Base-by-base conservation (phyloP, 2,888 invertebrate genomes). In the Venusia cambrica region DNA sequence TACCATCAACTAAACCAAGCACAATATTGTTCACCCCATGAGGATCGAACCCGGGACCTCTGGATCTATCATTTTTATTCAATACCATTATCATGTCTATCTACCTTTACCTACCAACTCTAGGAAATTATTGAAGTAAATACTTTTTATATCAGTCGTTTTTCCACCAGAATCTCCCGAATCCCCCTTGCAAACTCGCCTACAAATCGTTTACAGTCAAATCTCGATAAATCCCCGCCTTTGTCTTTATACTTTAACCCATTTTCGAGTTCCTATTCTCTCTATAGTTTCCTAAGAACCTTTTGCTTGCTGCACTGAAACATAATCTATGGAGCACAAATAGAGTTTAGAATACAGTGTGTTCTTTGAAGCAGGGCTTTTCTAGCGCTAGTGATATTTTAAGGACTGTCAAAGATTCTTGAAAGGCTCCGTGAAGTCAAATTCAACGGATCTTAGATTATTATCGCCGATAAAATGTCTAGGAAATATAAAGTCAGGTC, bases 181-280 rank as follows among this genome's bases (percentile, higher is more conserved):
- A 31, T 27, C 15, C 24, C 27, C 35, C 39, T 34, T 12, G 22
- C 27, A 21, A 40, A 31, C 27, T 40, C 30, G 31, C 31, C 39
- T 31, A 31, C 39, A 40, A 35, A 40, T 31, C 40, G 40, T 40
- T 40, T 40, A 22, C 35, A 40, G 35, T 31, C 30, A 31, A 31
- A 40, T 35, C 40, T 22, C 35, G 18, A 22, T 35, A 40, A 40
- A 35, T 27, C 40, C 39, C 19, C 26, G 26, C 4, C 34, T 35
- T 28, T 40, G 35, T 35, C 31, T 35, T 29, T 40, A 40, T 31
- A 35, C 35, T 13, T 40, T 39, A 39, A 30, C 38, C 38, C 34
- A 34, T 38, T 34, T 15, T 22, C 34, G 21, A 39, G 26, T 35
- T 26, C 30, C 34, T 15, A 9, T 18, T 17, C 22, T n/a, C n/a